Base-by-base conservation (phyloP, 2,888 invertebrate species). In the Capitulum mitella region DNA sequence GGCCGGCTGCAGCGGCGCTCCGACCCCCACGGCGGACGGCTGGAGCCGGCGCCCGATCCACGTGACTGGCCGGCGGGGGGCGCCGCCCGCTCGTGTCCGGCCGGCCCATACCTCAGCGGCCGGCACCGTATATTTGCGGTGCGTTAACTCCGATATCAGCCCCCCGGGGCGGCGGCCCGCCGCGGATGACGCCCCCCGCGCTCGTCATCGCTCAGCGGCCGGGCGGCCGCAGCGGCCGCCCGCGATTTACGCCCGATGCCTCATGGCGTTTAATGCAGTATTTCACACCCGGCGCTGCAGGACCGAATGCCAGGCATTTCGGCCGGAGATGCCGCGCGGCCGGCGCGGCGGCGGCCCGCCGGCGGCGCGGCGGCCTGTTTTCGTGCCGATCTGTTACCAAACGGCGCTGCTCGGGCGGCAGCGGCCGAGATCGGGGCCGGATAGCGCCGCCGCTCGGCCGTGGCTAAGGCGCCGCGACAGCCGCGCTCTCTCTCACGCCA, bases 191-290 rank as follows among this genome's bases (percentile, higher is more conserved):
- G 58, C 58, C 70, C 70, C 64, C 70, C 70, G 26, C 70, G 26
- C 40, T 10, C 37, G 10, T 37, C 70, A 70, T 70, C 70, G 70
- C 22, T 70, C 70, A 70, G 1, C 40, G 70, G 37, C 70, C 22
- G 37, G 34, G 8, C 58, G 58, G 12, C 12, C 58, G 32, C 29
- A n/a, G n/a, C 64, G 26, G 37, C 16, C 37, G 70, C 22, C 70
- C 40, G 34, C 70, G 70, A 70, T 70, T 70, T 40, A 70, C 70
- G 37, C 26, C 10, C 40, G 37, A 40, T 70, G 26, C 70, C 70
- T 70, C 70, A 70, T 70, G 70, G 70, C 70, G 70, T 70, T 70
- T 70, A 70, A 70, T 70, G 70, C 70, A 70, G 70, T 70, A 70
- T 70, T 70, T 70, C 70, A 70, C 70, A 26, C 70, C 70, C 22